Evolutionary conservation across 2,888 invertebrate species (phyloP).

Genomic region (Cataglyphis rosenhaueri): DNA sequence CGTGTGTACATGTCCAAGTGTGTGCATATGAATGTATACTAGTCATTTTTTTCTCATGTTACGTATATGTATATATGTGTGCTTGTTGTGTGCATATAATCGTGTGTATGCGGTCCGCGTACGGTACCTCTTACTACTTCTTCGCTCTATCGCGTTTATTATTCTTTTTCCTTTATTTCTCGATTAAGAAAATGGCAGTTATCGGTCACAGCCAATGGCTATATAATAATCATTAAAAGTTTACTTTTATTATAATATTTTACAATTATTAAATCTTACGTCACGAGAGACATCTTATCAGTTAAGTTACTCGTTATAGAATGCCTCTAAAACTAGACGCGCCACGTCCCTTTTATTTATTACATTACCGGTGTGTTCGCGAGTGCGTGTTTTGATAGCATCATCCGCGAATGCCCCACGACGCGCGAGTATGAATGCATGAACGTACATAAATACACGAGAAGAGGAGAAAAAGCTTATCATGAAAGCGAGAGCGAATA

Average conservation of each 20-base stretch:
- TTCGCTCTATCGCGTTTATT: conserved; percentile 57
- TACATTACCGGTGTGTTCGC: conserved; percentile 49
- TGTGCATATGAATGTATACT: neutral
- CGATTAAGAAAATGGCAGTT: conserved; percentile 85
- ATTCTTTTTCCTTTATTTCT: conserved; percentile 68
- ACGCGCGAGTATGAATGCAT: conserved; percentile 18
- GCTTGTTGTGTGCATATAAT: conserved; percentile 12
- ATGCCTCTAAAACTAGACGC: conserved; percentile 54
- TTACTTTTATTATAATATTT: conserved; percentile 70
- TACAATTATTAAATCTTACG: conserved; percentile 74
- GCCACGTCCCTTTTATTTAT: conserved; percentile 58
- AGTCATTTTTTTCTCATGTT: neutral
- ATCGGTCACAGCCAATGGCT: conserved; percentile 86
- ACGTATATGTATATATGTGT: neutral
- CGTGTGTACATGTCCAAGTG: neutral
- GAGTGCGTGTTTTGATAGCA: conserved; percentile 34
- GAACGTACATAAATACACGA: conserved; percentile 20
- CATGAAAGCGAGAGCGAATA: conserved; percentile 25
- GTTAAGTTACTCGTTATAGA: conserved; percentile 68
- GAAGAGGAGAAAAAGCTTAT: conserved; percentile 15
- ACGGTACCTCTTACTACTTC: conserved; percentile 47
- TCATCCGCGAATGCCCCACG: conserved; percentile 26
- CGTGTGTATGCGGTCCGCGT: conserved; percentile 30
- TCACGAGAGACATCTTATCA: conserved; percentile 65
- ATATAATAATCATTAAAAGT: conserved; percentile 75